These are phyloP conservation scores for Leguminivora glycinivorella DNA, from an alignment of 1,140 invertebrate species.

Conservation along the genomic window DNA sequence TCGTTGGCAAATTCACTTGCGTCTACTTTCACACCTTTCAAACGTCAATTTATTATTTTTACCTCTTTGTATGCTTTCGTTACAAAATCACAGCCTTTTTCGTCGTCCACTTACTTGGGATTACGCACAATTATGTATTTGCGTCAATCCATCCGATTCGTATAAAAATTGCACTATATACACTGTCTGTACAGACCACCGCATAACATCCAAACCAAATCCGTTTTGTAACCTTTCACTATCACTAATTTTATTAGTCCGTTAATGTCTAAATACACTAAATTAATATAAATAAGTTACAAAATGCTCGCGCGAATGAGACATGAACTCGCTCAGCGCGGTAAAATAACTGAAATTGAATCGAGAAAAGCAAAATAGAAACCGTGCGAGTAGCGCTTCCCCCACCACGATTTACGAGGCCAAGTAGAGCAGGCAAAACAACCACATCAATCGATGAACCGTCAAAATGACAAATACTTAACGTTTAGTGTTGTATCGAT, in stretches of 20 bases:
- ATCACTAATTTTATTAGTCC: constrained; percentile 52
- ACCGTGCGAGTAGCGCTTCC: constrained; percentile 70
- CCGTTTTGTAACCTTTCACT: constrained; percentile 52
- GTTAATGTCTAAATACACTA: constrained; percentile 56
- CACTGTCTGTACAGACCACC: constrained; percentile 56
- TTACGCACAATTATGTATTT: constrained; percentile 32
- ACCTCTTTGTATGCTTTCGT: constrained; percentile 41
- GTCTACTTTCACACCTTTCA: constrained; percentile 58
- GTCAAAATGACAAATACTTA: constrained; percentile 23
- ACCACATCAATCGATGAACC: constrained; percentile 54
- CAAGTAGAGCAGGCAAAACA: constrained; percentile 59
- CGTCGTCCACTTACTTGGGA: constrained; percentile 45
- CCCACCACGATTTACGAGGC: constrained; percentile 75
- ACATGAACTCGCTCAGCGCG: constrained; percentile 56
- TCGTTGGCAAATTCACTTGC: constrained; percentile 48
- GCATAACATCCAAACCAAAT: constrained; percentile 48
- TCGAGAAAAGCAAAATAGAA: constrained; percentile 78
- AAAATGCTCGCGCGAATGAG: constrained; percentile 67
- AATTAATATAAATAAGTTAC: constrained; percentile 54
- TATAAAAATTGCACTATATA: constrained; percentile 60
- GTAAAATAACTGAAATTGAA: constrained; percentile 66
- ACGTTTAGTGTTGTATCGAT: background rate
- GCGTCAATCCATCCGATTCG: constrained; percentile 51
- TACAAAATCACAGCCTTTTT: constrained; percentile 65
- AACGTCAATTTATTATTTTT: constrained; percentile 55